Evolutionary conservation across 2,797 vertebrate genomes (phyloP), one percentile per base, ranked within the genome.

Genomic region (Acrocephalus scirpaceus): DNA sequence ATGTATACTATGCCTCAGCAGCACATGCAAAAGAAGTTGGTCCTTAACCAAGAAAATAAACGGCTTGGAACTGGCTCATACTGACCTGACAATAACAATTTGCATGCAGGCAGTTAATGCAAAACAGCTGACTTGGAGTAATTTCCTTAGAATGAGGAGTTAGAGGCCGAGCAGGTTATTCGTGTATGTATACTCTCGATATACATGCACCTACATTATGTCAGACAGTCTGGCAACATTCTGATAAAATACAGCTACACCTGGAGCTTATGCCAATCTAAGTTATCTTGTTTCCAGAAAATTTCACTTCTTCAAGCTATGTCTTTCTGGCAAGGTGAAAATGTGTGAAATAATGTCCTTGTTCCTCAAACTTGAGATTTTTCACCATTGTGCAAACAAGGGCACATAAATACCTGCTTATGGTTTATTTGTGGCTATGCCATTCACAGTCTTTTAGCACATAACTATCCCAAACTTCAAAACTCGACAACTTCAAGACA

Each of bases 11-110:
- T 73, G 23, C 16, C 57, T 26, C 36, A 82, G 45, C 40, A 75
- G 76, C 0, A 0, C 7, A 56, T 22, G 30, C 36, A 85, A 78
- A 90, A 91, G 62, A 54, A 66, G 44, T 29, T 73, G 40, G 66
- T 89, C n/a, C 47, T 85, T 54, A 73, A 84, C 38, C 60, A 80
- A 89, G 48, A 78, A 87, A 85, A 86, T 56, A 78, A 95, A 75
- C 1, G 0, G 15, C 60, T 90, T 81, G 62, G 40, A 73, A 84
- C 84, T 70, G 85, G 53, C 67, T 92, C 44, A 11, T 40, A 58
- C 18, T 88, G 79, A 92, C 58, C 62, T 60, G 79, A 92, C 76
- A 93, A 58, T 76, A 90, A 75, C n/a, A 84, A 86, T 92, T 86
- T 84, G 58, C 83, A 78, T 38, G 14, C 38, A 75, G 73, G 79